Conservation (phyloP, 2,113 vertebrate species). For the Pseudopodoces humilis region DNA sequence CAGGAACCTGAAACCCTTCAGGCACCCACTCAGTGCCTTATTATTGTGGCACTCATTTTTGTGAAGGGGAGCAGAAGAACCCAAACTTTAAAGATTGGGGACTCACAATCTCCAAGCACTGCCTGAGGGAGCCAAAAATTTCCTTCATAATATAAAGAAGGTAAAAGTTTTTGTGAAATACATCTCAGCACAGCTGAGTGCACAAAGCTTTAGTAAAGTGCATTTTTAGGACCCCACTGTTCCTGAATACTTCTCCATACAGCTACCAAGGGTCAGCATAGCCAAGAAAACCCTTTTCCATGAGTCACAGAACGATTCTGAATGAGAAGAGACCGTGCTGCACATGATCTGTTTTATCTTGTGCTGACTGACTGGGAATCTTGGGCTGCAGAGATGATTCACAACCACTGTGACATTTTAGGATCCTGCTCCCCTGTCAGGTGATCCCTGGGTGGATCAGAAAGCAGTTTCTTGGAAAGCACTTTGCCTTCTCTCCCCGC, state of each 20-base stretch:
- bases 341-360: accelerated
- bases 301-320: background rate
- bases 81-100: background rate
- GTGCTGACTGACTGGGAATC: background rate
- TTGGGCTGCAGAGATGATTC: background rate
- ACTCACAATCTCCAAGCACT: background rate
- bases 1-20: background rate
- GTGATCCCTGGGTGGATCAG: background rate
- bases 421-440: background rate
- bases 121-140: background rate
- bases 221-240: background rate
- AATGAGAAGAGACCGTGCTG: background rate
- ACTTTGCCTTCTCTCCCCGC: background rate
- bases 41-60: background rate
- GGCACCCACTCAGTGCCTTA: background rate
- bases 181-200: background rate
- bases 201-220: background rate
- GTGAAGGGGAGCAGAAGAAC: background rate
- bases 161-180: background rate
- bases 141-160: accelerated
- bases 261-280: background rate
- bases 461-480: background rate
- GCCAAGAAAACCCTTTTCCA: background rate
- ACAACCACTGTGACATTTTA: background rate
- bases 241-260: background rate